Base-by-base conservation (phyloP, 2,888 invertebrate species). In the Erannis defoliaria region DNA sequence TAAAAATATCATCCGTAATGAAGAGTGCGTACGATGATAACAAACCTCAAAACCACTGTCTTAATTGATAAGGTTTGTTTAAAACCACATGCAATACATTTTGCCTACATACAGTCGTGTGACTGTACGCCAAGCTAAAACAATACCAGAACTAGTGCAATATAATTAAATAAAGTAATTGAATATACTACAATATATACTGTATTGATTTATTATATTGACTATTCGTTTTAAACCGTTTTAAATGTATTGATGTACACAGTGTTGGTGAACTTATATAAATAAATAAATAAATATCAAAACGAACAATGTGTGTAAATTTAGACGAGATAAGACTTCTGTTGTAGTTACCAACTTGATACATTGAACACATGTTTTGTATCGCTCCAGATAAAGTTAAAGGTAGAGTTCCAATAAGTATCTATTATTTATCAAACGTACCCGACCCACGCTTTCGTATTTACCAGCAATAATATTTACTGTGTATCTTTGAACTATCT, bases 341-440 rank as follows among this genome's bases (percentile, higher is more conserved):
- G 26, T 48, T 38, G 46, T 38, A 37, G 53, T 35, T 23, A 33
- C 26, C 18, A 54, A 35, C 21, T 23, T 31, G 42, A 54, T 59
- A 48, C 18, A 48, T 21, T 33, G 38, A 26, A 46, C 58, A 58
- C 16, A 53, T 58, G 59, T 40, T 48, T n/a, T 29, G 33, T 37
- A 49, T 43, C 29, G 21, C 37, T 46, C 38, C 26, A 50, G 42
- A 63, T 59, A 58, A 46, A 54, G 49, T 46, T 43, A 23, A 26
- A 23, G 23, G 42, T 12, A 31, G 8, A 33, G 58, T 29, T 59
- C 14, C 45, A 38, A 46, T 55, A 61, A 55, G 46, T 51, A 55
- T 23, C 26, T 55, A 46, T 51, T 51, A 51, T 40, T 21, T 61
- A 61, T 42, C 19, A 42, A 49, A 26, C 23, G 40, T 35, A 8